Evolutionary conservation across 2,888 invertebrate species (phyloP), one percentile per base, ranked within the genome.

Genomic region (Xanthorhoe designata): DNA sequence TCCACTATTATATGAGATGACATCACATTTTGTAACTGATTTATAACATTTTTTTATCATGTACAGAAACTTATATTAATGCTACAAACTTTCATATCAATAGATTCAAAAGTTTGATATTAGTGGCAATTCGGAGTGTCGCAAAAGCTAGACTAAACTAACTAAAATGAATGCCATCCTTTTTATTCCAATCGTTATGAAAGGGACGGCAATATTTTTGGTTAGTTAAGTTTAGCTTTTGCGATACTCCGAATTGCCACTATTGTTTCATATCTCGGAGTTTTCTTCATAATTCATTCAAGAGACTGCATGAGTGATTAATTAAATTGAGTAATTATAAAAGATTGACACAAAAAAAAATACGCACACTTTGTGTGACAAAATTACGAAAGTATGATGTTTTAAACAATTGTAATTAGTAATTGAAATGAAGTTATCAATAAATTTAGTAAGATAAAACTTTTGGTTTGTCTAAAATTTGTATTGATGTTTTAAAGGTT

Each of bases 271-370:
- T 73, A 71, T 58, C 32, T 47, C 42, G 47, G 56, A 47, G 64
- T 17, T 57, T 64, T 45, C 61, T 69, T 70, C 56, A 42, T 9
- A 38, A 38, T 38, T 71, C 32, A 70, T 71, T 70, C 70, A 68
- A 10, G 35, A 51, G 38, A 24, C 24, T n/a, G n/a, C 38, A n/a
- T 17, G 10, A 35, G 13, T 35, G 18, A 53, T 56, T 38, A 38
- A 38, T 10, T 10, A 38, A 2, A 38, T 38, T 38, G 38, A 38
- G 38, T 38, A 10, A 38, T 7, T 38, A 38, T 10, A 19, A 55
- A 57, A 56, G 58, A 62, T 50, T 2, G n/a, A 52, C 42, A 51
- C 29, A 53, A 67, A 49, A 66, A 51, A 56, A 56, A 49, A 57
- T 62, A 59, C 66, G 59, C 67, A 64, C 59, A 53, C 47, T 55